Conservation (phyloP, 2,113 vertebrate genomes). For the Ploceus nigricollis region DNA sequence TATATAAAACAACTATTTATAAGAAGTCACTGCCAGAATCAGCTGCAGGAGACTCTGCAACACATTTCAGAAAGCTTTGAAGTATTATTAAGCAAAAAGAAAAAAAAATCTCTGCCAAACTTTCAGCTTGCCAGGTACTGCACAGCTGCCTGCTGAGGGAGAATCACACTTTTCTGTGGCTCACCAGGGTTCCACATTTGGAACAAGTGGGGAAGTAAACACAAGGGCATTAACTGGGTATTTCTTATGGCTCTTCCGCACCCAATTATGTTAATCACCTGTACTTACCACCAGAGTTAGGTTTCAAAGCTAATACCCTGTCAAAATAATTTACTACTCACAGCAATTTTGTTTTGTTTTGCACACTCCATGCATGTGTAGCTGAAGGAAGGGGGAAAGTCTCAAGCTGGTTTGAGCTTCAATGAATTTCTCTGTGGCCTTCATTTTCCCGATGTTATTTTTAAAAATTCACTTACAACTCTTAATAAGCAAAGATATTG, state of each 20-base stretch:
- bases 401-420: neutral
- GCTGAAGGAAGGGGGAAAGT: neutral
- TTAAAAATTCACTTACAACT: neutral
- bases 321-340: neutral
- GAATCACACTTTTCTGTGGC: neutral
- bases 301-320: neutral
- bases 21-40: neutral
- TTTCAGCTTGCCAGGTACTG: neutral
- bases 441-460: accelerated
- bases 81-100: neutral
- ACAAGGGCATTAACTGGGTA: neutral
- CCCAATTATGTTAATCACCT: accelerated
- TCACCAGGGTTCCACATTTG: neutral
- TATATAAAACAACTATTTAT: accelerated
- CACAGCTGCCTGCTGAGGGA: neutral
- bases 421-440: neutral
- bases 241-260: neutral
- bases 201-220: neutral
- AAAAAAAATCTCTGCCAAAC: neutral
- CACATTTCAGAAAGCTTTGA: accelerated
- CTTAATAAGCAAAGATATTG: neutral
- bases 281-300: neutral
- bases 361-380: accelerated
- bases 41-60: neutral
- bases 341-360: neutral